Evolutionary conservation across 2,888 invertebrate genomes (phyloP).

Genomic region (Aporophyla lueneburgensis): DNA sequence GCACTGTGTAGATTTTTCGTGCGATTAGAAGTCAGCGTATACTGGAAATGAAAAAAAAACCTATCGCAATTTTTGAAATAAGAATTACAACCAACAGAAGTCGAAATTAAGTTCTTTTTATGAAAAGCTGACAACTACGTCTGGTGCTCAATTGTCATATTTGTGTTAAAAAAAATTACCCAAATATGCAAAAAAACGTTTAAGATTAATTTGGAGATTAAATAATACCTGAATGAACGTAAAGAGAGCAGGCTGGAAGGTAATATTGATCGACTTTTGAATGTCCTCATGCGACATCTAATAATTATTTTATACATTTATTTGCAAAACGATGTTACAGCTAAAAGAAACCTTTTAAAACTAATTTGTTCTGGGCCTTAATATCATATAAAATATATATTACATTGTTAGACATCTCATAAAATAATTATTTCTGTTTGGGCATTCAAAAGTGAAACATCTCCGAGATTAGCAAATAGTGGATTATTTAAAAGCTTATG

Average conservation of each 20-base stretch:
- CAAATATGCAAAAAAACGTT: too few relatives aligned
- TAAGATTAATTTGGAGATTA: slow-evolving; percentile 1
- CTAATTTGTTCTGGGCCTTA: slow-evolving; percentile 38
- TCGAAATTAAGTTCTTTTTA: too few relatives aligned
- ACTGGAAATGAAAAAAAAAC: too few relatives aligned
- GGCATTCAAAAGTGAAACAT: slow-evolving; percentile 39
- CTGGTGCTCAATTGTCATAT: too few relatives aligned
- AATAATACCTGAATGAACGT: neutral
- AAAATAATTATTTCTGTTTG: neutral
- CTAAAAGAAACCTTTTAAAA: neutral
- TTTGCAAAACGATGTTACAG: neutral
- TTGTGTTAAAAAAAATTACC: too few relatives aligned
- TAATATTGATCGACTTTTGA: slow-evolving; percentile 30
- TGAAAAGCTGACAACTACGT: too few relatives aligned
- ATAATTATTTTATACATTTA: neutral
- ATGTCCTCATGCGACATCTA: neutral
- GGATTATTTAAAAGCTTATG: slow-evolving; percentile 14
- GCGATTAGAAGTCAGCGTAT: too few relatives aligned
- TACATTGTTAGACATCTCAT: neutral
- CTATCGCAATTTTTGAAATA: too few relatives aligned
- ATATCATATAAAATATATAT: neutral
- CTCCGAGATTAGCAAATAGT: slow-evolving; percentile 15
- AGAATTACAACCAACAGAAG: too few relatives aligned
- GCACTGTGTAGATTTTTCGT: too few relatives aligned
- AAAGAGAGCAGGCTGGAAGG: neutral